Conservation (phyloP, 2,797 vertebrate genomes). For the Myotis planiceps region DNA sequence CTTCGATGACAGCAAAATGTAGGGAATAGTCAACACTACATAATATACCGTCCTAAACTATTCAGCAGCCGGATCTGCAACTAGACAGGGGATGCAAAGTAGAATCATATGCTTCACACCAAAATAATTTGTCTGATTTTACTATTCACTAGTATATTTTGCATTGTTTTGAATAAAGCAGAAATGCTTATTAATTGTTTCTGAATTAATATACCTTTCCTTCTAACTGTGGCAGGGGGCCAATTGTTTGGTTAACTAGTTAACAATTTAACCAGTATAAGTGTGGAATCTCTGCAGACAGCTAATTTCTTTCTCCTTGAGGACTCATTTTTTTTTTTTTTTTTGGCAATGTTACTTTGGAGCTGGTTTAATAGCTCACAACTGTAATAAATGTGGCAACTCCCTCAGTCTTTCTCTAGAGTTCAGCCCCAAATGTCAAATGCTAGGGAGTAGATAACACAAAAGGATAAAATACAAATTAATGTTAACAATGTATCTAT, state of each 20-base stretch:
- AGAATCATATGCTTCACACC: conserved; percentile 38
- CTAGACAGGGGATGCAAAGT: background rate
- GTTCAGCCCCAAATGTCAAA: conserved; percentile 69
- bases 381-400: conserved; percentile 32
- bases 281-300: conserved; percentile 21
- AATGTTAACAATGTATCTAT: conserved; percentile 76
- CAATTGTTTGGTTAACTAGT: background rate
- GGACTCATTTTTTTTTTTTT: conserved; percentile 48
- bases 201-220: conserved; percentile 66
- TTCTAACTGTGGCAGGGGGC: background rate
- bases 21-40: conserved; percentile 83
- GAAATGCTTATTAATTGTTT: conserved; percentile 76
- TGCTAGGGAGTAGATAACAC: conserved; percentile 54
- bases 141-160: conserved; percentile 76
- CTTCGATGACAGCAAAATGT: conserved; percentile 84
- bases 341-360: conserved; percentile 47
- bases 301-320: conserved; percentile 55
- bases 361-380: conserved; percentile 49
- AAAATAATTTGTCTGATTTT: conserved; percentile 65
- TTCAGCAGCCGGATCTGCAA: conserved; percentile 47
- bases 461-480: conserved; percentile 72
- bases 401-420: background rate
- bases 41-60: conserved; percentile 71
- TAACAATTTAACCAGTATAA: conserved; percentile 40
- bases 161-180: conserved; percentile 68